Conservation (phyloP, 2,113 vertebrate genomes). For the Shinisaurus crocodilurus region DNA sequence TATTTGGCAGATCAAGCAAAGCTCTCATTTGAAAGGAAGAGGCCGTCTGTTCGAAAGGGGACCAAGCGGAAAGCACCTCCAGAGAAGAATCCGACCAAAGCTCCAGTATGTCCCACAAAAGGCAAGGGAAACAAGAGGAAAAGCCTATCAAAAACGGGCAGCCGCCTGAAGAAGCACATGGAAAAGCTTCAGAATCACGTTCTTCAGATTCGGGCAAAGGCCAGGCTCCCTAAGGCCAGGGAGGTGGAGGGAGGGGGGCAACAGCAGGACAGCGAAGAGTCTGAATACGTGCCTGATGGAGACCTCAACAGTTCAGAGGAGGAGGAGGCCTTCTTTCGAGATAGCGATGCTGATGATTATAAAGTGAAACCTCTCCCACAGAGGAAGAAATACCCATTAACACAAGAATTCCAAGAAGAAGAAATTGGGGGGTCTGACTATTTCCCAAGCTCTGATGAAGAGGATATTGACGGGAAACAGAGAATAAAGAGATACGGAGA, state of each 20-base stretch:
- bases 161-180: slow-evolving; percentile 65
- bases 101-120: neutral
- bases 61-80: slow-evolving; percentile 48
- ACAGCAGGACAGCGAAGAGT: slow-evolving; percentile 78
- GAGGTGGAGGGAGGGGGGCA: slow-evolving; percentile 52
- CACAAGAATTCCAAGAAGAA: slow-evolving; percentile 64
- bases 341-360: slow-evolving; percentile 71
- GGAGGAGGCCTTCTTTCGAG: slow-evolving; percentile 67
- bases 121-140: slow-evolving; percentile 22
- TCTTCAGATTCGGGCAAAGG: slow-evolving; percentile 83
- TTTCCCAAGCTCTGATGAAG: slow-evolving; percentile 81
- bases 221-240: slow-evolving; percentile 71
- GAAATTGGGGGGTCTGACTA: slow-evolving; percentile 77
- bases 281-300: slow-evolving; percentile 82
- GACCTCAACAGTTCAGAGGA: slow-evolving; percentile 80
- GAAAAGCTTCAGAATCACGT: slow-evolving; percentile 87
- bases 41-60: slow-evolving; percentile 69
- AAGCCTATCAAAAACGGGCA: neutral
- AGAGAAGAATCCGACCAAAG: neutral
- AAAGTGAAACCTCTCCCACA: slow-evolving; percentile 70
- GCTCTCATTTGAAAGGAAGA: slow-evolving; percentile 87
- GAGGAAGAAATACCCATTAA: slow-evolving; percentile 56
- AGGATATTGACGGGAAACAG: slow-evolving; percentile 48
- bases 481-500: slow-evolving; percentile 81
- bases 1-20: slow-evolving; percentile 93